Percentiles rank a stretch among this genome's conserved stretches.
Evolutionary conservation across 2,113 vertebrate species (phyloP).

Genomic region (Balaeniceps rex): DNA sequence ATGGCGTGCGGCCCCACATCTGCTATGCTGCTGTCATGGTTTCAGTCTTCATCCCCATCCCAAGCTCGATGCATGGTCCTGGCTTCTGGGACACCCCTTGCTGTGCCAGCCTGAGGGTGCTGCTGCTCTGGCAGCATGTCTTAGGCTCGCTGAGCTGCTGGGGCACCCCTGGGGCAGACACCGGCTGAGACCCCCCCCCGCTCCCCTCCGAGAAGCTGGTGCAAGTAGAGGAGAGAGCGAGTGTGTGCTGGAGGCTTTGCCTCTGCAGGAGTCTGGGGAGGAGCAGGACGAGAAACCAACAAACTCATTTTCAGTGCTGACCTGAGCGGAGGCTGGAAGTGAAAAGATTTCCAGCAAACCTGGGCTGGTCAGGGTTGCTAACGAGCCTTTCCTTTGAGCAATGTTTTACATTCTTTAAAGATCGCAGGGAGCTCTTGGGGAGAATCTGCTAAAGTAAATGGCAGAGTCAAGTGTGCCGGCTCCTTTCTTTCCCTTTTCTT

Average conservation of each 20-base stretch:
- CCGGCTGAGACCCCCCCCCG: accelerated
- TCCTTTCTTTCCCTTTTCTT: conserved; percentile 66
- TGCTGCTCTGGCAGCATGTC: not conserved
- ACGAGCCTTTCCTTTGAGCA: conserved; percentile 78
- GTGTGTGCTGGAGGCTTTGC: not conserved
- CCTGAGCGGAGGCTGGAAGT: conserved; percentile 68
- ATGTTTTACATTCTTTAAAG: conserved; percentile 71
- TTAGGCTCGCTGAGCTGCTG: not conserved
- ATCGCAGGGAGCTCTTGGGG: conserved; percentile 58
- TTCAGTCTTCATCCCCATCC: not conserved
- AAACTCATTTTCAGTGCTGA: conserved; percentile 72
- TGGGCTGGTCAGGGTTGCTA: conserved; percentile 75
- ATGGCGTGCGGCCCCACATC: not conserved
- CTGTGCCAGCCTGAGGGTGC: not conserved
- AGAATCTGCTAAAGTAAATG: conserved; percentile 70
- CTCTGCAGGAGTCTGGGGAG: not conserved
- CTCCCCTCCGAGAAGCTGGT: not conserved
- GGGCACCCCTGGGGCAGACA: not conserved
- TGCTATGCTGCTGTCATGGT: not conserved
- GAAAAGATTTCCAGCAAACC: conserved; percentile 76
- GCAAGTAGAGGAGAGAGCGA: not conserved
- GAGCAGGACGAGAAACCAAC: conserved; percentile 52
- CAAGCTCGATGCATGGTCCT: not conserved
- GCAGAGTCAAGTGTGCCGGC: conserved; percentile 72
- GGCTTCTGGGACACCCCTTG: not conserved